Evolutionary conservation across 37 sponge, comb jelly and placozoan species (phyloP), one percentile per base, ranked within the genome.

Genomic region (Cliona cf. orientalis): DNA sequence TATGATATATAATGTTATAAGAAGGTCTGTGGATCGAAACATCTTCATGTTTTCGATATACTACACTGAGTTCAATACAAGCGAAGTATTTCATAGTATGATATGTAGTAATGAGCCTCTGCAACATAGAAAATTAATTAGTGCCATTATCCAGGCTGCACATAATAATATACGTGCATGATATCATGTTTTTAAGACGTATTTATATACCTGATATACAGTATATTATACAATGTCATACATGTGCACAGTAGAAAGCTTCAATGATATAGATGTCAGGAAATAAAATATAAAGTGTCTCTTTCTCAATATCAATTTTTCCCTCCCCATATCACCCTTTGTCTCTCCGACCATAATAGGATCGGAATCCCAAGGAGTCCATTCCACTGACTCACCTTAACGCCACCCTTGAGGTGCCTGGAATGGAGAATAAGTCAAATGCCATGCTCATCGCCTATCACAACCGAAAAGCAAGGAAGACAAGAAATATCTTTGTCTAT

Each of bases 401-500:
- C 67, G 85, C 64, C 7, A 80, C 81, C 17, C 62, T 92, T 3
- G 44, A 80, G 41, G 80, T 53, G 2, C 81, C 83, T 41, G 84
- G 91, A 29, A 44, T 80, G 41, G 80, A 75, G 21, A 77, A 72
- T 0, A 75, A 81, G 42, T 44, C 75, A 36, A 83, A 92, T 39
- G 68, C 80, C 9, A 83, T 92, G 88, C 87, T 84, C 44, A 84
- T 92, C 25, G 67, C 80, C 42, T 80, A 58, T 40, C 34, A 78
- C 6, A 64, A 72, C 17, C 45, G 69, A 34, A 74, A 71, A 33
- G 21, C 33, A 21, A 80, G 78, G 62, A 88, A 93, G 25, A 85
- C 82, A 4, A 68, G 93, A 72, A 88, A 89, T 57, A 65, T 87
- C 0, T 93, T 89, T 81, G 86, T 89, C 4, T 89, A 93, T 74